A percentile compares a stretch with the other conserved stretches of the same genome.
phyloP scores from a whole-genome alignment of 2,888 invertebrate genomes.

The Heliconius sara region DNA sequence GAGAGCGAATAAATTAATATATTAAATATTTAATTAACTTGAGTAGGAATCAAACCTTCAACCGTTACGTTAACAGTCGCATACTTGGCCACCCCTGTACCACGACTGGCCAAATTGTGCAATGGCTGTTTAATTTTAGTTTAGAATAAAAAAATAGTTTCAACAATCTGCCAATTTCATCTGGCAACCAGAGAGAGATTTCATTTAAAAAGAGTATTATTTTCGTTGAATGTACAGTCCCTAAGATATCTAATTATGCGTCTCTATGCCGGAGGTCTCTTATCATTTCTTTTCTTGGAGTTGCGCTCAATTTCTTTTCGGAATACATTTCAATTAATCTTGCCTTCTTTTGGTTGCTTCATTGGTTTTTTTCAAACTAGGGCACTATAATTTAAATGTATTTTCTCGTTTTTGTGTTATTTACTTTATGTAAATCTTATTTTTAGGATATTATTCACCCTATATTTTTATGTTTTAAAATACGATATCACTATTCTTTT shows the following conservation, averaged over 20 bases:
- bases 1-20: no score
- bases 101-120: background rate
- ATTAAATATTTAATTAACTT: no score
- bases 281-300: constrained; percentile 46
- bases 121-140: background rate
- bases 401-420: no score
- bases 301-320: constrained; percentile 34
- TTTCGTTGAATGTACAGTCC: constrained; percentile 25
- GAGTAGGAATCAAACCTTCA: no score
- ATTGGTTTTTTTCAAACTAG: constrained; percentile 14
- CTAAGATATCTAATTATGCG: constrained; percentile 47
- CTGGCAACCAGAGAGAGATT: constrained; percentile 30
- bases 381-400: background rate
- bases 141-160: background rate
- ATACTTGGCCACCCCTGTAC: background rate
- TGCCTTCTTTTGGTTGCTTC: constrained; percentile 7
- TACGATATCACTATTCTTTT: no score
- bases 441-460: no score
- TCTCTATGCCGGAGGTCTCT: constrained; percentile 42
- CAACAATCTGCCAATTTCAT: constrained; percentile 8
- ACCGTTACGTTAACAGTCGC: background rate
- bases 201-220: constrained; percentile 41
- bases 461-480: no score
- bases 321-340: constrained; percentile 21
- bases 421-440: background rate